These are phyloP conservation scores for Mastacembelus armatus DNA, from an alignment of 2,797 vertebrate genomes.

Conservation along the genomic window DNA sequence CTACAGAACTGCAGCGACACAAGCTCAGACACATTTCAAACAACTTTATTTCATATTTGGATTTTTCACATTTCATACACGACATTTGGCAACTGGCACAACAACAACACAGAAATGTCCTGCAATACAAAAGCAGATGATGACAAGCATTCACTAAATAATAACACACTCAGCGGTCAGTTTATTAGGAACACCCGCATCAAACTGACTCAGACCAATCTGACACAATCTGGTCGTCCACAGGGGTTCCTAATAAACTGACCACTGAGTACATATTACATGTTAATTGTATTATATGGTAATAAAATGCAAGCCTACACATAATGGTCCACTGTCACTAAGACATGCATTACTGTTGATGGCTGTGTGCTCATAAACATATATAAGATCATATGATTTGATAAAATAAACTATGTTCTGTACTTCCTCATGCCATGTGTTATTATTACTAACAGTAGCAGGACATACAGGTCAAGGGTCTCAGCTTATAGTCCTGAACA, in stretches of 20 bases:
- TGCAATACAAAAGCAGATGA: conserved; percentile 14
- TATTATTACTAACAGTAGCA: conserved; percentile 2
- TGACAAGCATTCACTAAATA: neutral
- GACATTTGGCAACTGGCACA: conserved; percentile 28
- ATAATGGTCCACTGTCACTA: conserved; percentile 18
- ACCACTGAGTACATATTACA: too few species aligned
- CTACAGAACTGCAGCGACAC: neutral
- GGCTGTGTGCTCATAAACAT: neutral
- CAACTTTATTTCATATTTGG: conserved; percentile 38
- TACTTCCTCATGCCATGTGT: conserved; percentile 43
- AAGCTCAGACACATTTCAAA: conserved; percentile 1
- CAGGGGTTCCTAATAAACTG: too few species aligned
- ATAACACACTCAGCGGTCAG: conserved; percentile 35
- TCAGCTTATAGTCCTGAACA: neutral
- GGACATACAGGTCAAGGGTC: neutral
- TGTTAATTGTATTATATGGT: conserved; percentile 9
- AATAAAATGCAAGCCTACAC: conserved; percentile 23
- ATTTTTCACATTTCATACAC: conserved; percentile 11
- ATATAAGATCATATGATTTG: too few species aligned
- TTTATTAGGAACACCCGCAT: too few species aligned
- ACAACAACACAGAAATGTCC: conserved; percentile 18
- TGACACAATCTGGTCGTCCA: too few species aligned
- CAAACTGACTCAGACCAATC: too few species aligned
- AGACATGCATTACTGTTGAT: conserved; percentile 44
- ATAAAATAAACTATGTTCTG: conserved; percentile 59